A percentile compares a stretch with the other conserved stretches of the same genome.
phyloP scores from a whole-genome alignment of 2,797 vertebrate species.

The Hoplostethus atlanticus region DNA sequence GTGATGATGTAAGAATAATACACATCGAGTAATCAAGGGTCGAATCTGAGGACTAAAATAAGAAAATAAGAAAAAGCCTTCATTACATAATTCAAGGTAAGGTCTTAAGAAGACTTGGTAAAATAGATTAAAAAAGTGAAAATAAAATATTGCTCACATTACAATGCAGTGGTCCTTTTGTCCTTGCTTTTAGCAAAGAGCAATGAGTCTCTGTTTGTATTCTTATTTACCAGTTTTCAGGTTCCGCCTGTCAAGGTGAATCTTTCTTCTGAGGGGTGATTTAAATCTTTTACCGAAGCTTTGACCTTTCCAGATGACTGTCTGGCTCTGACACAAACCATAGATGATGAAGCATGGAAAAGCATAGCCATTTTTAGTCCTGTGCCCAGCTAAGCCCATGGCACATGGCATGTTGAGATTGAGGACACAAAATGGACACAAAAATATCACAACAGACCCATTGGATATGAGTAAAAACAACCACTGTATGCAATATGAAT shows the following conservation, averaged over 20 bases:
- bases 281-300: constrained; percentile 83
- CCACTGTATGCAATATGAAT: background rate
- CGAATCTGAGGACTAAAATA: background rate
- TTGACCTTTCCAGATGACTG: constrained; percentile 84
- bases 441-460: constrained; percentile 12
- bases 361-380: constrained; percentile 73
- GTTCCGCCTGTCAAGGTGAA: constrained; percentile 83
- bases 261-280: constrained; percentile 77
- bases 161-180: constrained; percentile 45
- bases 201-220: constrained; percentile 68
- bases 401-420: constrained; percentile 22
- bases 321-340: constrained; percentile 80
- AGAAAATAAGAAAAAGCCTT: constrained; percentile 5
- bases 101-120: background rate
- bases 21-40: constrained; percentile 16
- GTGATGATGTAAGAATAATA: constrained; percentile 45
- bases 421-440: constrained; percentile 21
- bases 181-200: constrained; percentile 55
- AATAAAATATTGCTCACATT: constrained; percentile 37
- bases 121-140: constrained; percentile 11
- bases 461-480: background rate
- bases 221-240: constrained; percentile 78
- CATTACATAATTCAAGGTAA: constrained; percentile 1
- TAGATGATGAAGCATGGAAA: constrained; percentile 77
- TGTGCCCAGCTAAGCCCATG: constrained; percentile 31